phyloP scores from a whole-genome alignment of 2,113 vertebrate species.

The Onychostruthus taczanowskii region DNA sequence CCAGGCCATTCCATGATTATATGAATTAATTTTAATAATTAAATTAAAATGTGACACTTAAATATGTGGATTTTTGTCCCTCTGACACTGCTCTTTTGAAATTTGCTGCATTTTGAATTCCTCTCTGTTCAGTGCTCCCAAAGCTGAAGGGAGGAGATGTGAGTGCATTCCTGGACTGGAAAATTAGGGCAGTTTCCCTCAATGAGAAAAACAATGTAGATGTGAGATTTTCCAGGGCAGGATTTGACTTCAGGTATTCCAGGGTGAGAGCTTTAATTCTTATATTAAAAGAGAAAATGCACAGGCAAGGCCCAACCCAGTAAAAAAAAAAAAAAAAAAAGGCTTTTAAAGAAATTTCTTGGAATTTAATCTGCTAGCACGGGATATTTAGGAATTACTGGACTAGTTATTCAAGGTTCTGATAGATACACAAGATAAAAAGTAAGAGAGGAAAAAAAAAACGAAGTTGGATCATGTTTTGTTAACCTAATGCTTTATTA shows the following conservation, averaged over 20 bases:
- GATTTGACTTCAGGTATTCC: neutral
- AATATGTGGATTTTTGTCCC: neutral
- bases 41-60: neutral
- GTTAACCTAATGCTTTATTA: neutral
- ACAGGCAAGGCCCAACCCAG: rapidly evolving
- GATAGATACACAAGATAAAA: neutral
- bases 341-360: neutral
- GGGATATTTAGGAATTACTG: neutral
- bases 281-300: neutral
- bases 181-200: neutral
- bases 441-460: neutral
- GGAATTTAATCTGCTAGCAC: neutral
- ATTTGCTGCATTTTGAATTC: neutral
- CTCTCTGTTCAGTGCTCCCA: neutral
- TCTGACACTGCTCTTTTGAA: neutral
- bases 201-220: neutral
- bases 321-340: neutral
- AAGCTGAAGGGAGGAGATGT: neutral
- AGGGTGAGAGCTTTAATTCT: neutral
- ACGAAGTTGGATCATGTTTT: neutral
- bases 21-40: neutral
- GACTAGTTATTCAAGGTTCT: neutral
- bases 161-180: neutral
- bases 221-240: neutral
- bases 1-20: neutral